These are phyloP conservation scores for Otus scops DNA, from an alignment of 2,797 vertebrate genomes.

Conservation along the genomic window DNA sequence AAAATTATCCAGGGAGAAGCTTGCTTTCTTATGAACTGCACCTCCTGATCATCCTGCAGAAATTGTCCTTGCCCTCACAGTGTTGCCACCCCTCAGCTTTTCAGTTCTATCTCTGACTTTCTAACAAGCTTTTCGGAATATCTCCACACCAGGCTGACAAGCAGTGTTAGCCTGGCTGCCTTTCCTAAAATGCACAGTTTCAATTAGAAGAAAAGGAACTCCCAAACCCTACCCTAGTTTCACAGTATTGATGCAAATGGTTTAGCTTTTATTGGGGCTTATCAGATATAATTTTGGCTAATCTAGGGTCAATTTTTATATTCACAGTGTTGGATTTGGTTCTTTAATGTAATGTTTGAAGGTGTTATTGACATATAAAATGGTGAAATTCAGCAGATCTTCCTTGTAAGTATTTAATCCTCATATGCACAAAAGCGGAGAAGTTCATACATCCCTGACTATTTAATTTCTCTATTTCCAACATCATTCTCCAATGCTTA, in stretches of 20 bases:
- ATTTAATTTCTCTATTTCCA: background rate
- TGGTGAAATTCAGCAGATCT: background rate
- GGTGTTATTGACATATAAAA: background rate
- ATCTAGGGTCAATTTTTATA: background rate
- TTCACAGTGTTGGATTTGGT: background rate
- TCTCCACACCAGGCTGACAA: background rate
- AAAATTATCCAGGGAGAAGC: background rate
- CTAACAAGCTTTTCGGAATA: background rate
- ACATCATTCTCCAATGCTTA: background rate
- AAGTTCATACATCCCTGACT: background rate
- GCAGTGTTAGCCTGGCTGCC: background rate
- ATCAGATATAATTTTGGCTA: background rate
- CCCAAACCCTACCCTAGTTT: background rate
- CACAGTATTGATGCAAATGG: background rate
- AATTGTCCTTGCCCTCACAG: background rate
- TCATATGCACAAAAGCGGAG: background rate
- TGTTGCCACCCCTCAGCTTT: background rate
- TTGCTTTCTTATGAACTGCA: conserved; percentile 4
- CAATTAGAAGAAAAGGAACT: background rate
- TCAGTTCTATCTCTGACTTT: background rate
- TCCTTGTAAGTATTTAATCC: background rate
- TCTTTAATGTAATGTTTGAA: background rate
- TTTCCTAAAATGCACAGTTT: background rate
- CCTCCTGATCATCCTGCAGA: background rate
- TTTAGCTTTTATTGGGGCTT: background rate